These are phyloP conservation scores for Malurus elegans DNA, from an alignment of 2,113 vertebrate genomes.

Conservation along the genomic window DNA sequence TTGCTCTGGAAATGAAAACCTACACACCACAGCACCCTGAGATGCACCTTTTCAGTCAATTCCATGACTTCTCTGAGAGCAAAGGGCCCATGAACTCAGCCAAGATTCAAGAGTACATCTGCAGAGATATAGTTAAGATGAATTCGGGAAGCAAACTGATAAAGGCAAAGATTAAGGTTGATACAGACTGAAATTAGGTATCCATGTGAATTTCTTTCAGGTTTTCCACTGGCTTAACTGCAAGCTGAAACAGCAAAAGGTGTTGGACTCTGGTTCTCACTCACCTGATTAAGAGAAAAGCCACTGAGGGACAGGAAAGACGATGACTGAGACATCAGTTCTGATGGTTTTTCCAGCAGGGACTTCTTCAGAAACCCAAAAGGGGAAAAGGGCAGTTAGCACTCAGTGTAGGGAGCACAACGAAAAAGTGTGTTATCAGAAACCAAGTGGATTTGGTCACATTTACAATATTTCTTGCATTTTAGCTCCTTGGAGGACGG, in stretches of 20 bases:
- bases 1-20: not conserved
- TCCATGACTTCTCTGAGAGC: not conserved
- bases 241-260: not conserved
- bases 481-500: not conserved
- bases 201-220: not conserved
- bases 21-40: not conserved
- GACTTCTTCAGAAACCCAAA: constrained; percentile 77
- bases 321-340: constrained; percentile 84
- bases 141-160: not conserved
- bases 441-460: not conserved
- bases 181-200: not conserved
- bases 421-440: not conserved
- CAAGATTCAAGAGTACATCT: not conserved
- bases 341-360: constrained; percentile 88
- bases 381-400: not conserved
- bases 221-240: not conserved
- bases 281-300: constrained; percentile 92
- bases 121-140: not conserved
- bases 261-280: not conserved
- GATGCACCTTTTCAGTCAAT: not conserved
- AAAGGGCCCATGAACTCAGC: not conserved
- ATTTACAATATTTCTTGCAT: not conserved
- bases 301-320: constrained; percentile 90
- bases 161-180: not conserved
- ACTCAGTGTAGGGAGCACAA: not conserved